These are phyloP conservation scores for Gambusia holbrooki DNA, from an alignment of 2,113 vertebrate genomes.

Conservation along the genomic window DNA sequence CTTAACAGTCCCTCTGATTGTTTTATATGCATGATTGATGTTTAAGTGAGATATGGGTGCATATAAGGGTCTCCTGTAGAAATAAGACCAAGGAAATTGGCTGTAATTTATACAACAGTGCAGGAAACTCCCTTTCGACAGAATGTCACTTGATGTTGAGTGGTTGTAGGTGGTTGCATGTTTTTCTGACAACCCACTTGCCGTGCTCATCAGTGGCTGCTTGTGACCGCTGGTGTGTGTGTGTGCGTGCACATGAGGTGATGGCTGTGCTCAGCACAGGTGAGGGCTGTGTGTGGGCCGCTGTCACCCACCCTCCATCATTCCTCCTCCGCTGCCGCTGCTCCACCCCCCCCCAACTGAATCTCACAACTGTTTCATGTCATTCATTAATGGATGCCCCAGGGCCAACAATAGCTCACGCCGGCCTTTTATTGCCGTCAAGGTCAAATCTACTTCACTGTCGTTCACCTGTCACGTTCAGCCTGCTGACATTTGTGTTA, in stretches of 20 bases:
- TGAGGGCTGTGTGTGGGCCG: constrained; percentile 56
- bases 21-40: constrained; percentile 38
- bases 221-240: constrained; percentile 1
- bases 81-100: constrained; percentile 66
- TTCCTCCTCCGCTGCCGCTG: constrained; percentile 19
- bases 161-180: constrained; percentile 35
- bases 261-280: constrained; percentile 49
- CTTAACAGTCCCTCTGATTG: constrained; percentile 56
- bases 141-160: constrained; percentile 28
- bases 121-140: constrained; percentile 58
- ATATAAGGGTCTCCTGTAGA: constrained; percentile 52
- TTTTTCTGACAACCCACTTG: constrained; percentile 35
- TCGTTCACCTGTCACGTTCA: constrained; percentile 75
- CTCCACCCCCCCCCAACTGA: constrained; percentile 18
- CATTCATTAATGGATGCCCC: constrained; percentile 79
- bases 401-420: constrained; percentile 78
- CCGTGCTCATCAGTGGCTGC: constrained; percentile 16
- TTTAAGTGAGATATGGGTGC: constrained; percentile 44
- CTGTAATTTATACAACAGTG: constrained; percentile 56
- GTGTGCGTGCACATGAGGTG: not conserved
- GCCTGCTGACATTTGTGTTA: constrained; percentile 75
- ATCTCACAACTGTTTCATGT: constrained; percentile 74
- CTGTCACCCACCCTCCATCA: constrained; percentile 75
- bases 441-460: constrained; percentile 75
- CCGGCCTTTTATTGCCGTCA: constrained; percentile 77